phyloP scores from a whole-genome alignment of 1,140 invertebrate species.

The Ceratina australensis region DNA sequence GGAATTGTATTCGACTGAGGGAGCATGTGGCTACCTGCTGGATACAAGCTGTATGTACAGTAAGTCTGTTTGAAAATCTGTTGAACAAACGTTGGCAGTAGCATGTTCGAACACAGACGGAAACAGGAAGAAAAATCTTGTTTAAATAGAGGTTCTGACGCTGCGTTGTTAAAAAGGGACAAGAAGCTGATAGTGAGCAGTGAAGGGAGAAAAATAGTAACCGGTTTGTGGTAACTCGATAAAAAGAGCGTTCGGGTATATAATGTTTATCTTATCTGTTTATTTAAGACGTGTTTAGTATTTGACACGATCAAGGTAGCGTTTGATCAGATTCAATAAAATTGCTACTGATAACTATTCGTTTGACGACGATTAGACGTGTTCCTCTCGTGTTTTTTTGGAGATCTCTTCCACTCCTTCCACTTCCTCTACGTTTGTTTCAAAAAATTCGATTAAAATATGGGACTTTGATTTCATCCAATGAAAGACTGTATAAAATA shows the following conservation, averaged over 20 bases:
- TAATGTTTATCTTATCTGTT: slow-evolving; percentile 49
- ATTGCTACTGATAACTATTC: neutral
- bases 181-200: slow-evolving; percentile 17
- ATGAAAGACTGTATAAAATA: no score
- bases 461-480: no score
- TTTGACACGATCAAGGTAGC: slow-evolving; percentile 42
- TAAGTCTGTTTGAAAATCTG: slow-evolving; percentile 22
- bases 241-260: slow-evolving; percentile 12
- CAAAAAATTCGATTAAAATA: no score
- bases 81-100: slow-evolving; percentile 18
- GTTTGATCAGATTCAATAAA: slow-evolving; percentile 40
- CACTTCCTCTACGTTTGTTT: no score
- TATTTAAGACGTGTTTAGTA: slow-evolving; percentile 36
- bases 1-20: neutral
- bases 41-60: neutral
- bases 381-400: neutral
- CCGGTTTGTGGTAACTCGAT: slow-evolving; percentile 40
- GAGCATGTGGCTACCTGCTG: slow-evolving; percentile 4
- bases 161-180: slow-evolving; percentile 42
- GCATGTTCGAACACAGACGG: slow-evolving; percentile 7
- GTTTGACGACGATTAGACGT: slow-evolving; percentile 5
- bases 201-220: slow-evolving; percentile 32
- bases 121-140: slow-evolving; percentile 27
- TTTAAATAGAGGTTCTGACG: slow-evolving; percentile 25
- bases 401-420: no score